Evolutionary conservation across 2,797 vertebrate species (phyloP), one percentile per base, ranked within the genome.

Genomic region (Danio kyathit): DNA sequence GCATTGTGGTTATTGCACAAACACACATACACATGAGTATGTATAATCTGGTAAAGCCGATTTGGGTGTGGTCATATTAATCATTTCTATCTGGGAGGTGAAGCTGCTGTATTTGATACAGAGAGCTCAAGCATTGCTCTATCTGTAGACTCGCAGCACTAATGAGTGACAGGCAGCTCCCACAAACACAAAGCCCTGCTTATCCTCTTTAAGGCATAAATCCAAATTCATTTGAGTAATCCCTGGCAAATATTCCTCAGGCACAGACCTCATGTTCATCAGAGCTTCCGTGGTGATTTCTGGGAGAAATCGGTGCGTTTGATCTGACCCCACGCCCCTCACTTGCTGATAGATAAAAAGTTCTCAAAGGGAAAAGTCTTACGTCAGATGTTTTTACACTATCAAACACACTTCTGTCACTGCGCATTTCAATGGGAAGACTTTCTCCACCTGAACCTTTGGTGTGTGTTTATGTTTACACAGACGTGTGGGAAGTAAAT

Each of bases 201-300:
- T 83, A 87, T 87, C 78, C 85, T 85, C 83, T 84, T 83, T 69
- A 29, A 74, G 74, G 72, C 51, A 83, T 63, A 82, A 82, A 80
- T 86, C 82, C 85, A 82, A 85, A 82, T 80, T 79, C 72, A 84
- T 84, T 84, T 83, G 21, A 75, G 76, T 85, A 87, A 88, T 87
- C 87, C 83, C 76, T 74, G 71, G 79, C 81, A 88, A 77, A 86
- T 87, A 83, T 84, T 83, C 81, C 76, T 59, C 76, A 7, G 11
- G 49, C 14, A 54, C 77, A 43, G 78, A 80, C 74, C 79, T 82
- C 66, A 61, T 80, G 74, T 69, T 85, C 83, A 82, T 86, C 63
- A 82, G 73, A 83, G 70, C 66, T 79, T 69, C 82, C 19, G 61
- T 79, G 44, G 9, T 76, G 66, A 76, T 80, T 80, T 80, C 72